A percentile compares a stretch with the other conserved stretches of the same genome.
Conservation (phyloP, 2,888 invertebrate genomes). For the Eupeodes latifasciatus region DNA sequence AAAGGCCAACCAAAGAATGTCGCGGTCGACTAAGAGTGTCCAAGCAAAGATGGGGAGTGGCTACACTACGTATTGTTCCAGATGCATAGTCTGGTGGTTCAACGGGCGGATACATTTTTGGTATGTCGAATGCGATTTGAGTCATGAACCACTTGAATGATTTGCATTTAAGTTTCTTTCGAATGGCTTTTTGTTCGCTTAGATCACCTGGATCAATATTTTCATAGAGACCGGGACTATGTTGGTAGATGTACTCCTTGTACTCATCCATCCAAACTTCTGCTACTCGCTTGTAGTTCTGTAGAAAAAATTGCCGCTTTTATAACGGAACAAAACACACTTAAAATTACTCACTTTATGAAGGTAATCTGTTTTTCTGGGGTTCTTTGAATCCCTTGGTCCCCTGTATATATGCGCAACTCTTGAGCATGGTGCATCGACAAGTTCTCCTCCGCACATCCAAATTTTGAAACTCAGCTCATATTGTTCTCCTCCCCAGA, state of each 20-base stretch:
- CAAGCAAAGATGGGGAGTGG: slow-evolving; percentile 88
- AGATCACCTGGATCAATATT: slow-evolving; percentile 89
- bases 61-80: slow-evolving; percentile 90
- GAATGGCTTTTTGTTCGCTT: slow-evolving; percentile 89
- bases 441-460: slow-evolving; percentile 97
- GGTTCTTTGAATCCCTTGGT: slow-evolving; percentile 93
- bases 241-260: slow-evolving; percentile 92
- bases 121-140: slow-evolving; percentile 95
- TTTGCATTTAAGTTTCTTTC: slow-evolving; percentile 92
- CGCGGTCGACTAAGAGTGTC: slow-evolving; percentile 87
- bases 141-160: slow-evolving; percentile 98
- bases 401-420: slow-evolving; percentile 96
- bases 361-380: slow-evolving; percentile 95
- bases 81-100: slow-evolving; percentile 93
- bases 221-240: slow-evolving; percentile 90
- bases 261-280: slow-evolving; percentile 99
- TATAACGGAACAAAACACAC: too few relatives aligned
- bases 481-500: slow-evolving; percentile 99
- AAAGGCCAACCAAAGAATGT: slow-evolving; percentile 82
- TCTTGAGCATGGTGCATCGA: slow-evolving; percentile 96
- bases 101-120: slow-evolving; percentile 93
- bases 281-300: slow-evolving; percentile 97
- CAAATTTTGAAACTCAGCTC: slow-evolving; percentile 98
- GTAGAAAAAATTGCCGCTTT: slow-evolving; percentile 10
- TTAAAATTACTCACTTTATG: slow-evolving; percentile 78